Evolutionary conservation across 2,113 vertebrate genomes (phyloP).

Genomic region (Neotragus pygmaeus): DNA sequence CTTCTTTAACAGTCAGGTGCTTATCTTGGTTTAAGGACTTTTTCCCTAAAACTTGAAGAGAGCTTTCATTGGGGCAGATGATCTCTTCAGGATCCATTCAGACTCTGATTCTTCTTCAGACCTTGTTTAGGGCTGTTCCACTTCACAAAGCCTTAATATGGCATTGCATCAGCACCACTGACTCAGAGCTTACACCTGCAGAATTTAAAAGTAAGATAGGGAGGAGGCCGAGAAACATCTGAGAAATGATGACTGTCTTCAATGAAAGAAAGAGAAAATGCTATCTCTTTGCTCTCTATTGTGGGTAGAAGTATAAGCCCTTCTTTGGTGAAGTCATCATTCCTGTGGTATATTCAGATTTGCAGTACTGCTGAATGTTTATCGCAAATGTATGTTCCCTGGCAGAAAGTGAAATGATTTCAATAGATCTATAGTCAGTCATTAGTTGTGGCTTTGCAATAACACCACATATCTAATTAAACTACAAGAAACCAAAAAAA

Average conservation of each 20-base stretch:
- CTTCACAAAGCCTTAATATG: neutral
- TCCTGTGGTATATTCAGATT: neutral
- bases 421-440: neutral
- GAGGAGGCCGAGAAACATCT: slow-evolving; percentile 7
- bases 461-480: neutral
- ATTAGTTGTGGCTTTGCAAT: neutral
- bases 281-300: neutral
- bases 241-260: slow-evolving; percentile 23
- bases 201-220: neutral
- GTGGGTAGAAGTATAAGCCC: neutral
- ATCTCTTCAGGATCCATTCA: neutral
- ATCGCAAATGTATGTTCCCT: neutral
- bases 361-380: neutral
- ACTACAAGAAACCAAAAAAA: neutral
- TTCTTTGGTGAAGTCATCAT: slow-evolving; percentile 5
- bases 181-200: slow-evolving; percentile 46
- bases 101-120: neutral
- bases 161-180: slow-evolving; percentile 20
- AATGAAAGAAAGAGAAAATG: neutral
- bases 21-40: neutral
- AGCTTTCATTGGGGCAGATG: neutral
- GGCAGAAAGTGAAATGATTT: slow-evolving; percentile 19
- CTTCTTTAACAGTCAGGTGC: neutral
- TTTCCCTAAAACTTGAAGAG: neutral
- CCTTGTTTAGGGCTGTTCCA: slow-evolving; percentile 41